A percentile compares a stretch with the other conserved stretches of the same genome.
These are phyloP conservation scores for Aplysina aerophoba DNA, from an alignment of 37 sponge, comb jelly and placozoan genomes.

Conservation along the genomic window DNA sequence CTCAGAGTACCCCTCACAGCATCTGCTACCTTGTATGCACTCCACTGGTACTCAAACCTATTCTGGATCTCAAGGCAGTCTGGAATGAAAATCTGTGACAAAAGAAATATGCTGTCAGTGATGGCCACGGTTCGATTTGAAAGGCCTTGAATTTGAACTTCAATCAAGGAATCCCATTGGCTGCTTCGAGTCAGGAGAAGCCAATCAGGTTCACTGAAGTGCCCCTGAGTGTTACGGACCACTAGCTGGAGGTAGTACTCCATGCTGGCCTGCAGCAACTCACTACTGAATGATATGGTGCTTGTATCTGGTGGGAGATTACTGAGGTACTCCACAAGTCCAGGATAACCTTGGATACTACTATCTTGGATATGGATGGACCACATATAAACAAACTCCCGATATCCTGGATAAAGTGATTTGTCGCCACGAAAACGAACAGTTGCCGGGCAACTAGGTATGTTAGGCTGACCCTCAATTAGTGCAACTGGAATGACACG, in stretches of 20 bases:
- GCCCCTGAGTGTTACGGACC: slow-evolving; percentile 63
- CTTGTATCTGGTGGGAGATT: background rate
- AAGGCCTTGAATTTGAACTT: background rate
- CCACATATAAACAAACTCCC: slow-evolving; percentile 60
- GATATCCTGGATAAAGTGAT: slow-evolving; percentile 73
- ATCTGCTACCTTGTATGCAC: slow-evolving; percentile 23
- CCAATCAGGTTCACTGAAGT: slow-evolving; percentile 20
- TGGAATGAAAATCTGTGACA: background rate
- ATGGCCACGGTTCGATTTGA: background rate
- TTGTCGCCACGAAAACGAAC: slow-evolving; percentile 43
- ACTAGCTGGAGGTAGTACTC: slow-evolving; percentile 57
- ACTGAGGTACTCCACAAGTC: slow-evolving; percentile 41
- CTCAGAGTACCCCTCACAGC: slow-evolving; percentile 1
- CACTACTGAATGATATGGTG: slow-evolving; percentile 38
- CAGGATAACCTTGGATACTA: slow-evolving; percentile 32
- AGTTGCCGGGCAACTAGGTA: slow-evolving; percentile 58
- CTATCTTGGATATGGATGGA: slow-evolving; percentile 52
- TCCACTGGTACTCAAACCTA: background rate
- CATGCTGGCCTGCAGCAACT: slow-evolving; percentile 20
- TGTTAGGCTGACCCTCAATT: slow-evolving; percentile 49
- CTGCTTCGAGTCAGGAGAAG: slow-evolving; percentile 4
- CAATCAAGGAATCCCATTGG: background rate
- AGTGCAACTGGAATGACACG: slow-evolving; percentile 53
- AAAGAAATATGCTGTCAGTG: background rate
- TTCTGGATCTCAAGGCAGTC: background rate